These are phyloP conservation scores for Drosophila lacteicornis DNA, from an alignment of 1,140 invertebrate genomes.

Conservation along the genomic window DNA sequence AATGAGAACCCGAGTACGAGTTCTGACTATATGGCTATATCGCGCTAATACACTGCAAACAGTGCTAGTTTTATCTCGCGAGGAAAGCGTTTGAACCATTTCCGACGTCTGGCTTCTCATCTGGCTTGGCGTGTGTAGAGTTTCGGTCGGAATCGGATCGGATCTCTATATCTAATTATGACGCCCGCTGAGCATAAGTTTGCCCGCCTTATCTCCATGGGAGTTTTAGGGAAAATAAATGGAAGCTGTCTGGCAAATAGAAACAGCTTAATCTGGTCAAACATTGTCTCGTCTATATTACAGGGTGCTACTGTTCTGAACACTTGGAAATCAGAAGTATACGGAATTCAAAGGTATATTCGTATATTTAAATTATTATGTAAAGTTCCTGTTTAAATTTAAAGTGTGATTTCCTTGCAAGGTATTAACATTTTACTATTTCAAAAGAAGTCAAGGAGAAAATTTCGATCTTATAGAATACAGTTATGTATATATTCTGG, in stretches of 20 bases:
- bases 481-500: too few relatives aligned
- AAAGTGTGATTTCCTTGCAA: too few relatives aligned
- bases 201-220: constrained; percentile 10
- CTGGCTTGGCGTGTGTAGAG: constrained; percentile 21
- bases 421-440: too few relatives aligned
- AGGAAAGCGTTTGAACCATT: constrained; percentile 27
- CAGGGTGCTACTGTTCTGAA: neutral
- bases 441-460: too few relatives aligned
- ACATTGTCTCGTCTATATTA: constrained; percentile 15
- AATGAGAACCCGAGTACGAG: neutral
- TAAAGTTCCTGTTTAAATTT: too few relatives aligned
- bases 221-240: neutral
- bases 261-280: neutral
- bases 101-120: constrained; percentile 24
- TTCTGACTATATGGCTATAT: constrained; percentile 1
- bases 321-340: neutral
- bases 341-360: too few relatives aligned
- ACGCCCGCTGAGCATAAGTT: constrained; percentile 17
- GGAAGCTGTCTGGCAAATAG: constrained; percentile 22
- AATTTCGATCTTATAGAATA: too few relatives aligned
- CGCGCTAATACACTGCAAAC: constrained; percentile 26
- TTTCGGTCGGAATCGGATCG: neutral
- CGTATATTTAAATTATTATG: too few relatives aligned
- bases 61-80: constrained; percentile 24
- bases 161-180: neutral